phyloP scores from a whole-genome alignment of 2,113 vertebrate species.

The Tachycineta bicolor region DNA sequence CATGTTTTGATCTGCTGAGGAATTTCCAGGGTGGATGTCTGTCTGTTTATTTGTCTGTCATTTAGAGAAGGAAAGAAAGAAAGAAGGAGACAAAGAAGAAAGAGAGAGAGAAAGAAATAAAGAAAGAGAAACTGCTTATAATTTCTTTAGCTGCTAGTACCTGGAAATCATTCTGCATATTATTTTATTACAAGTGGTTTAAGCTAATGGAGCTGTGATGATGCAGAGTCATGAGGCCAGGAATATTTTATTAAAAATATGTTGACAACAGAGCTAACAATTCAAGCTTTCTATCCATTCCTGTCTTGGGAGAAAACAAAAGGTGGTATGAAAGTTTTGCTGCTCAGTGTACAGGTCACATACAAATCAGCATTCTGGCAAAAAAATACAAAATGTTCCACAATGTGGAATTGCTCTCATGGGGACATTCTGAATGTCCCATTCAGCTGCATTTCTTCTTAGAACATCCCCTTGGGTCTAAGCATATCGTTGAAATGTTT shows the following conservation, averaged over 20 bases:
- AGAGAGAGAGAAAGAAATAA: rapidly evolving
- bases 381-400: not conserved
- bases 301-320: not conserved
- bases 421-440: not conserved
- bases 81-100: no score
- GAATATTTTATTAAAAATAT: not conserved
- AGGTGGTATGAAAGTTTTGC: not conserved
- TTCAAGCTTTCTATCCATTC: not conserved
- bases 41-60: not conserved
- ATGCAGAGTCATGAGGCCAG: not conserved
- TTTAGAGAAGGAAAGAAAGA: not conserved
- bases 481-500: not conserved
- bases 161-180: not conserved
- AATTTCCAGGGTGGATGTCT: not conserved
- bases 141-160: not conserved
- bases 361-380: slow-evolving; percentile 1
- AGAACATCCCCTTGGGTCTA: slow-evolving; percentile 13
- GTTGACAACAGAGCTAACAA: not conserved
- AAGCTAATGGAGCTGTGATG: not conserved
- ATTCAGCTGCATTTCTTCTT: not conserved
- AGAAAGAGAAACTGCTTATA: not conserved
- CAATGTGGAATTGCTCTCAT: not conserved
- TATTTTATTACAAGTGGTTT: not conserved
- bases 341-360: not conserved
- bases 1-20: not conserved